phyloP scores from a whole-genome alignment of 2,888 invertebrate genomes.

The Yponomeuta evonymella region DNA sequence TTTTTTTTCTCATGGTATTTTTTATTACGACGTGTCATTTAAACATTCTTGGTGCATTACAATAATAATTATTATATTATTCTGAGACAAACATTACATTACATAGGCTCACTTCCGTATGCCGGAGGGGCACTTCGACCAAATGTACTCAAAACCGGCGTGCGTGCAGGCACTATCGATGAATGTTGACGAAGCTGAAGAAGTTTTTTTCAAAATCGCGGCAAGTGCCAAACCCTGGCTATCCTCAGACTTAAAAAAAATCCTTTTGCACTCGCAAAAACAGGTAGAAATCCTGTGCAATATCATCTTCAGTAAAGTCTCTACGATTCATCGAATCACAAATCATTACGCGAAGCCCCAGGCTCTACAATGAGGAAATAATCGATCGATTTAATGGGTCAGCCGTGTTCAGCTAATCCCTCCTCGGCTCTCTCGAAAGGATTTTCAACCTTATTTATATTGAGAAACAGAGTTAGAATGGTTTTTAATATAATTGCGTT shows the following conservation, averaged over 20 bases:
- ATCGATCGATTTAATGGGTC: slow-evolving; percentile 76
- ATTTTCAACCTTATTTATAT: slow-evolving; percentile 50
- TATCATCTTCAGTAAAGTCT: not conserved
- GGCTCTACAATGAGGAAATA: slow-evolving; percentile 68
- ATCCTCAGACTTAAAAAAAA: not conserved
- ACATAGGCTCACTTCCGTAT: not conserved
- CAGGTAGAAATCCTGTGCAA: not conserved
- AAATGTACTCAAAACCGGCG: too few species aligned
- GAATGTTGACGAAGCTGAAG: too few species aligned
- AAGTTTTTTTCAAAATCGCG: too few species aligned
- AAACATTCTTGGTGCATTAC: too few species aligned
- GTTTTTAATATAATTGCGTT: slow-evolving; percentile 38
- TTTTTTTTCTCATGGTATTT: too few species aligned
- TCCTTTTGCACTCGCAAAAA: not conserved
- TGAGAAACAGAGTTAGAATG: slow-evolving; percentile 32
- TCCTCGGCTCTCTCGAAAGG: slow-evolving; percentile 47
- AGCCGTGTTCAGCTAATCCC: slow-evolving; percentile 69
- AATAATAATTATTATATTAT: too few species aligned
- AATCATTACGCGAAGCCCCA: slow-evolving; percentile 52
- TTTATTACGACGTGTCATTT: too few species aligned
- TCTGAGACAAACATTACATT: too few species aligned
- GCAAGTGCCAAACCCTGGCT: too few species aligned
- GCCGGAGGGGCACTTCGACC: too few species aligned
- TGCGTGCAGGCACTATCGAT: too few species aligned
- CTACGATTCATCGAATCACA: slow-evolving; percentile 30